These are phyloP conservation scores for Peromyscus aztecus DNA, from an alignment of 2,797 vertebrate species.

Conservation along the genomic window DNA sequence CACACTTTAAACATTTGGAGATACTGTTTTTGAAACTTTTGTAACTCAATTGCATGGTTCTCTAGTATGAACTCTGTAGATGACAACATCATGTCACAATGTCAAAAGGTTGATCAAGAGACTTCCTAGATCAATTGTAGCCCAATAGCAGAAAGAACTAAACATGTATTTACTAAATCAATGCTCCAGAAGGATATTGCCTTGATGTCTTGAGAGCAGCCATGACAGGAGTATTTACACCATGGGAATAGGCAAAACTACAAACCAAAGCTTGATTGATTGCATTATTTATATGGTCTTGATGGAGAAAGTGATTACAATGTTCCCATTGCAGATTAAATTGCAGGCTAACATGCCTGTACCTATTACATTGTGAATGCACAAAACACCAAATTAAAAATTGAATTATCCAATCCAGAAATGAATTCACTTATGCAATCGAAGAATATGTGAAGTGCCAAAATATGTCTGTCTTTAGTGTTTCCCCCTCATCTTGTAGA, in stretches of 20 bases:
- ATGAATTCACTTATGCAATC: not conserved
- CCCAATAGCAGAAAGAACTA: fast-evolving
- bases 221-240: not conserved
- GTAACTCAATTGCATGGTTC: not conserved
- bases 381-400: constrained; percentile 11
- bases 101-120: not conserved
- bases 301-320: not conserved
- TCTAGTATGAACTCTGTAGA: not conserved
- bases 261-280: not conserved
- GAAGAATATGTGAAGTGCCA: not conserved
- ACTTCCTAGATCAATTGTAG: fast-evolving
- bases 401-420: not conserved
- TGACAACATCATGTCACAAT: not conserved
- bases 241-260: not conserved
- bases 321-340: not conserved
- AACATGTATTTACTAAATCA: fast-evolving
- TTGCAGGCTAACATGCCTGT: not conserved
- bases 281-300: not conserved
- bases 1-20: not conserved
- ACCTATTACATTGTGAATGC: not conserved
- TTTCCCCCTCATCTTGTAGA: not conserved
- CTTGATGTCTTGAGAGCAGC: not conserved
- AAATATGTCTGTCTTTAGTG: not conserved
- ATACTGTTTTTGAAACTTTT: not conserved
- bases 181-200: not conserved